Conservation (phyloP, 1,140 invertebrate genomes). For the Homarus americanus region DNA sequence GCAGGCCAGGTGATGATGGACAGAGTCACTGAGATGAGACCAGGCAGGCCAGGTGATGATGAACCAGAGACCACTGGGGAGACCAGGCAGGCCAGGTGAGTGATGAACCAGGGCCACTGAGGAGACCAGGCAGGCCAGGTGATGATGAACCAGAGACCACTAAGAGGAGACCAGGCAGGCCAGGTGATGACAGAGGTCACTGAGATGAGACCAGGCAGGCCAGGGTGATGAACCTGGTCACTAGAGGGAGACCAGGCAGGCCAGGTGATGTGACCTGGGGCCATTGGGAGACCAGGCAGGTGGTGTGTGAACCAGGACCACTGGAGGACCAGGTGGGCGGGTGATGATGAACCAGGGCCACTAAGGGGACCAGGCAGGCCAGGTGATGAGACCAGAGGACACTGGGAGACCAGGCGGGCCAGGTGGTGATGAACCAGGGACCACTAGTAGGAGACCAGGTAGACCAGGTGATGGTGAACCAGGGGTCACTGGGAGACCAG, state of each 20-base stretch:
- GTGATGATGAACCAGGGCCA: not conserved
- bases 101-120: not conserved
- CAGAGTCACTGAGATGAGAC: not conserved
- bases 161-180: constrained; percentile 29
- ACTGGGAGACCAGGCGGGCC: constrained; percentile 5
- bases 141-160: constrained; percentile 23
- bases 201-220: not conserved
- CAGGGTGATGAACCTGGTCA: constrained; percentile 5
- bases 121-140: constrained; percentile 5
- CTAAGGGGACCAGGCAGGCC: not conserved
- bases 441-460: not conserved
- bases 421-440: constrained; percentile 24
- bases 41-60: not conserved
- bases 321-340: not conserved
- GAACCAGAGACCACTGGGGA: constrained; percentile 6
- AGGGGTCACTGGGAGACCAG: not conserved
- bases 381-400: not conserved
- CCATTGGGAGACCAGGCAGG: not conserved
- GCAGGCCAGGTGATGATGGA: not conserved
- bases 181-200: not conserved
- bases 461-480: constrained; percentile 32
- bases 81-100: constrained; percentile 13
- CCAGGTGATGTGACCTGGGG: constrained; percentile 8
- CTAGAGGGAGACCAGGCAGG: constrained; percentile 8
- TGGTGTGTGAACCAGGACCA: not conserved